Percentiles rank a stretch among this genome's conserved stretches.
phyloP scores from a whole-genome alignment of 2,797 vertebrate species.

The Typhlichthys eigenmanni region DNA sequence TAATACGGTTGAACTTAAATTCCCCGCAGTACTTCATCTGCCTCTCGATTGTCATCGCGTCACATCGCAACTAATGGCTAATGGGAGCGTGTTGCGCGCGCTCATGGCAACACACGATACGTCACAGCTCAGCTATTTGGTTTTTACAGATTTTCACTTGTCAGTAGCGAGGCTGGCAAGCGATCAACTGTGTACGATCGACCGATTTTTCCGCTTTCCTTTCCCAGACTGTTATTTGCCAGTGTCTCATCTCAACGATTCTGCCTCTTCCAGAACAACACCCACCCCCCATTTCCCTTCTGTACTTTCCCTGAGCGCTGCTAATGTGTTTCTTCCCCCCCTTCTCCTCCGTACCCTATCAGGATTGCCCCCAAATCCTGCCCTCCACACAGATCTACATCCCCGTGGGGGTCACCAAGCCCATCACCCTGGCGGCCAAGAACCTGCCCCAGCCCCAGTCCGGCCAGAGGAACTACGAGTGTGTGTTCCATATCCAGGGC shows the following conservation, averaged over 20 bases:
- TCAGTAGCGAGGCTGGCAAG: conserved; percentile 19
- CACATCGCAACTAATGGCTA: conserved; percentile 34
- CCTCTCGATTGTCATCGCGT: conserved; percentile 21
- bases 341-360: conserved; percentile 11
- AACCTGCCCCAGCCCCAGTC: conserved; percentile 97
- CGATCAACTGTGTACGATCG: conserved; percentile 3
- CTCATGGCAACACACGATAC: conserved; percentile 20
- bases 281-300: neutral
- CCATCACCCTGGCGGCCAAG: conserved; percentile 92
- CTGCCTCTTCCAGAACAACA: neutral
- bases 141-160: too few species aligned
- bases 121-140: conserved; percentile 20
- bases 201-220: neutral
- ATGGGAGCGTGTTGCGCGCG: conserved; percentile 36
- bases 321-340: neutral
- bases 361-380: conserved; percentile 98
- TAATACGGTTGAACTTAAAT: conserved; percentile 39
- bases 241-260: too few species aligned
- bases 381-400: conserved; percentile 96
- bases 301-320: neutral
- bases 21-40: conserved; percentile 1
- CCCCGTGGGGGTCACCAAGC: conserved; percentile 92
- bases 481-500: conserved; percentile 93
- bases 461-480: conserved; percentile 94
- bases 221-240: conserved; percentile 2